A percentile compares a stretch with the other conserved stretches of the same genome.
Evolutionary conservation across 1,140 invertebrate genomes (phyloP).

Genomic region (Drosophila sproati): DNA sequence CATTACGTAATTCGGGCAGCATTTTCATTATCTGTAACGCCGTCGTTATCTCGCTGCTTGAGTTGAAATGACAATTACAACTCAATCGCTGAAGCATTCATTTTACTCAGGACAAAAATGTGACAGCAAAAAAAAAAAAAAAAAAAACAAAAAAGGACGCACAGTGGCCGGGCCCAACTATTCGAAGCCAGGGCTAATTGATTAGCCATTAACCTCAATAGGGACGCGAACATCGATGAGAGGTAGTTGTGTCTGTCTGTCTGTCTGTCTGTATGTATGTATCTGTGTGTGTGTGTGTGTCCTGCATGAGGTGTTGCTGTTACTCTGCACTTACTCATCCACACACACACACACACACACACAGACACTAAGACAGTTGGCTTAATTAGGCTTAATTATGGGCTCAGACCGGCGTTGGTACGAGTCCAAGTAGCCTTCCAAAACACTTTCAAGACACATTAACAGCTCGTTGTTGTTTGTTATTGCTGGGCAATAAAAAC

Average conservation of each 20-base stretch:
- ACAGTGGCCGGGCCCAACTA: conserved; percentile 19
- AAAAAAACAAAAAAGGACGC: background rate
- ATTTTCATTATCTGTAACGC: conserved; percentile 5
- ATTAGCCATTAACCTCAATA: conserved; percentile 81
- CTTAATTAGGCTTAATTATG: conserved; percentile 77
- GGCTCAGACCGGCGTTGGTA: conserved; percentile 35
- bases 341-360: conserved; percentile 7
- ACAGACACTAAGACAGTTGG: conserved; percentile 5
- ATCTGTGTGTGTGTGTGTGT: conserved; percentile 3
- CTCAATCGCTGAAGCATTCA: conserved; percentile 64
- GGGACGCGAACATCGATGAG: conserved; percentile 33
- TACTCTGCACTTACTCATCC: conserved; percentile 44
- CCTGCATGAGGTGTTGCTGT: conserved; percentile 23
- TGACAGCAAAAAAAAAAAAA: too few relatives aligned
- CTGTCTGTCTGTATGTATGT: background rate
- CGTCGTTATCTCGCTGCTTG: background rate
- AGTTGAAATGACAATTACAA: conserved; percentile 64
- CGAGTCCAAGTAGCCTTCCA: conserved; percentile 47
- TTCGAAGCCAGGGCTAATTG: conserved; percentile 58
- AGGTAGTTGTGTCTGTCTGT: background rate
- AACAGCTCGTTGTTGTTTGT: conserved; percentile 62
- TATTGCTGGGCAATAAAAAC: conserved; percentile 56
- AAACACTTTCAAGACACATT: conserved; percentile 67
- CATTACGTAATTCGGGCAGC: conserved; percentile 35
- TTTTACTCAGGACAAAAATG: conserved; percentile 13